A percentile compares a stretch with the other conserved stretches of the same genome.
Evolutionary conservation across 2,113 vertebrate species (phyloP).

Genomic region (Sinosuthora webbiana): DNA sequence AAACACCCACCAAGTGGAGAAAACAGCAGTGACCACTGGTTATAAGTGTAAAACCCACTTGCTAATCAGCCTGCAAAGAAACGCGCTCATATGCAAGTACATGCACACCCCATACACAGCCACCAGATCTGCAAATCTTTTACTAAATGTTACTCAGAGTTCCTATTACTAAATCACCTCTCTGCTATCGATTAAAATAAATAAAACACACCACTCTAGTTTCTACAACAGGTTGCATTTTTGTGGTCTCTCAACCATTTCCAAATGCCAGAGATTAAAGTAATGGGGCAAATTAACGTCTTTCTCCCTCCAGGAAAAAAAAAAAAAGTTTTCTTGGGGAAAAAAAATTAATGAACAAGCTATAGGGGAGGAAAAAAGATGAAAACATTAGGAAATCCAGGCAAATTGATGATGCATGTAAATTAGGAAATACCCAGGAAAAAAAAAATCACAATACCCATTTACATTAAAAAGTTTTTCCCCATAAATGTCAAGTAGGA

Average conservation of each 20-base stretch:
- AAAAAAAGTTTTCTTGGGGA: neutral
- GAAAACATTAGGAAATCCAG: constrained; percentile 19
- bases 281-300: constrained; percentile 39
- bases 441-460: constrained; percentile 30
- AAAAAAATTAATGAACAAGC: constrained; percentile 37
- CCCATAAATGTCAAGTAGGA: constrained; percentile 68
- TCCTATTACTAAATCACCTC: constrained; percentile 41
- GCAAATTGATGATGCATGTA: constrained; percentile 30
- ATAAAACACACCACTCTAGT: constrained; percentile 5
- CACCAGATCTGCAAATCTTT: neutral
- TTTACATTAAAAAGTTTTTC: constrained; percentile 65
- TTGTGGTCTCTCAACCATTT: constrained; percentile 64
- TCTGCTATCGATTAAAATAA: constrained; percentile 56
- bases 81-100: constrained; percentile 3
- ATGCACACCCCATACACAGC: neutral
- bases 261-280: constrained; percentile 67
- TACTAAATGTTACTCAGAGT: neutral
- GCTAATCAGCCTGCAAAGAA: constrained; percentile 29
- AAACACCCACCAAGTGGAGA: neutral
- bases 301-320: neutral
- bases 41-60: neutral
- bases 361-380: neutral
- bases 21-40: neutral
- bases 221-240: constrained; percentile 74
- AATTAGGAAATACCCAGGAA: neutral